A percentile compares a stretch with the other conserved stretches of the same genome.
phyloP scores from a whole-genome alignment of 2,113 vertebrate species.

The Heteronetta atricapilla region DNA sequence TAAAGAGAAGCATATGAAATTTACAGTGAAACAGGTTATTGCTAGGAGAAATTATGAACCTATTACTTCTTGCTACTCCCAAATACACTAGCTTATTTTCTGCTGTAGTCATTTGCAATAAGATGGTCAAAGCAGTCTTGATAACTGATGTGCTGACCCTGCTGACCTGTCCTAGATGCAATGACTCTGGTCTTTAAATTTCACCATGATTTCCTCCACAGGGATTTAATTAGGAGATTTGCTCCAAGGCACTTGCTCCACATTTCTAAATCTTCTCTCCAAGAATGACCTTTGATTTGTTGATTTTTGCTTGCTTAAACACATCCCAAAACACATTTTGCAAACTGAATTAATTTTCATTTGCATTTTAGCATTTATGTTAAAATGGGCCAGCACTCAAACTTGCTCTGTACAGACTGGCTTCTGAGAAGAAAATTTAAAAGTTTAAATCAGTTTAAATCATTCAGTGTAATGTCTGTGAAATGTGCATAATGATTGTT shows the following conservation, averaged over 20 bases:
- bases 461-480: constrained; percentile 14
- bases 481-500: constrained; percentile 52
- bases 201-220: not conserved
- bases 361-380: not conserved
- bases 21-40: not conserved
- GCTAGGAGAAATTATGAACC: not conserved
- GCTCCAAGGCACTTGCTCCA: not conserved
- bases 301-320: constrained; percentile 8
- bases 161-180: not conserved
- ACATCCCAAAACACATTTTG: constrained; percentile 15
- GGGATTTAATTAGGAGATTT: constrained; percentile 13
- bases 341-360: constrained; percentile 46
- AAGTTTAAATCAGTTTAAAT: constrained; percentile 33
- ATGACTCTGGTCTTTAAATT: not conserved
- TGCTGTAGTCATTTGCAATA: not conserved
- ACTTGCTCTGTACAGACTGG: not conserved
- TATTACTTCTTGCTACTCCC: not conserved
- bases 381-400: not conserved
- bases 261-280: not conserved
- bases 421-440: not conserved
- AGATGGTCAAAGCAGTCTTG: not conserved
- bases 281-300: constrained; percentile 36
- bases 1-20: not conserved
- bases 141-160: not conserved
- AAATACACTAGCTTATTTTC: not conserved